Evolutionary conservation across 1,140 invertebrate species (phyloP), one percentile per base, ranked within the genome.

Genomic region (Heliothis virescens): DNA sequence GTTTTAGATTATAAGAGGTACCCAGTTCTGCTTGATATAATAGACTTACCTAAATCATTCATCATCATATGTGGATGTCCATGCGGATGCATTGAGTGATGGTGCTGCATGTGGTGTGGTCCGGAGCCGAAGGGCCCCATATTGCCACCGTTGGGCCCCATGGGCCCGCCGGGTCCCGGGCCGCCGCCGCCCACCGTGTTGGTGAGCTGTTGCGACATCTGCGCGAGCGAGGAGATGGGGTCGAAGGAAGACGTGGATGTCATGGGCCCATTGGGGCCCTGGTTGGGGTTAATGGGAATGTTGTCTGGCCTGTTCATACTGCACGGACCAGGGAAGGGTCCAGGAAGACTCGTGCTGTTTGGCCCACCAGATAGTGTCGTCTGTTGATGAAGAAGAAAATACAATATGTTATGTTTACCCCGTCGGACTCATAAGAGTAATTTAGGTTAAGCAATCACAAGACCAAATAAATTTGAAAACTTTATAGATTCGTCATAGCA

Each of bases 191-290:
- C 95, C 29, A 94, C 95, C 5, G 96, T 97, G 86, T 97, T 98
- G 2, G 98, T 98, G 26, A 99, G 91, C 87, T 98, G 98, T 87
- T 99, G 98, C 69, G 97, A 98, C 98, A 99, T 99, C 91, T 99
- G 98, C 26, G 98, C 98, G 86, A 99, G 96, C 3, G 98, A 99
- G 15, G 98, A 98, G 82, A 99, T 99, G 0, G 98, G 98, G 95
- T 99, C 98, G 92, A 99, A 99, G 83, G 96, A 96, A 62, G 96
- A 96, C 80, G 96, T 96, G 84, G 96, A 95, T 5, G 91, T 83
- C 90, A 93, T 89, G 65, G 92, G 92, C 15, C 93, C 94, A 60
- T 88, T 90, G 48, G 91, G 91, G 57, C 92, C 92, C 82, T 94
- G 92, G 92, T 98, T 97, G 5, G 98, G 97, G 95, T 98, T 98